phyloP scores from a whole-genome alignment of 2,113 vertebrate genomes.

The Nicator chloris region DNA sequence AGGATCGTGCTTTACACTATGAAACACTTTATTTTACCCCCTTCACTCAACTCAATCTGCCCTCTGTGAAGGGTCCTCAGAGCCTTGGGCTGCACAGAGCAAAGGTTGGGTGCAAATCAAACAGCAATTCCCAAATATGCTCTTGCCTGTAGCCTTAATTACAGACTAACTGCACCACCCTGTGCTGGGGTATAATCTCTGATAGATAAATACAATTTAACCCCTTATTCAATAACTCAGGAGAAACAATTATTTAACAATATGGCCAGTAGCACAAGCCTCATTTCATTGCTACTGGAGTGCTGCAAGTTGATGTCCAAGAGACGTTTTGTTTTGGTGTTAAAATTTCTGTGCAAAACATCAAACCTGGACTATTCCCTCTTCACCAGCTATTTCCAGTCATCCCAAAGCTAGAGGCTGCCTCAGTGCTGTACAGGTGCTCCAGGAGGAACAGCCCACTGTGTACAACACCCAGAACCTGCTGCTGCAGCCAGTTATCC shows the following conservation, averaged over 20 bases:
- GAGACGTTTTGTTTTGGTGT: background rate
- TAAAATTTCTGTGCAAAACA: background rate
- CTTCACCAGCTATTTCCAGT: background rate
- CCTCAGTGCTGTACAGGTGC: background rate
- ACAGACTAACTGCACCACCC: background rate
- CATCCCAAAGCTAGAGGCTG: background rate
- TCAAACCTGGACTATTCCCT: background rate
- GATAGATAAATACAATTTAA: background rate
- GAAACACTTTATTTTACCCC: background rate
- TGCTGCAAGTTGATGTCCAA: background rate
- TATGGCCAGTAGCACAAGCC: background rate
- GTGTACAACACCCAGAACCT: background rate
- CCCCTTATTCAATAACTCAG: background rate
- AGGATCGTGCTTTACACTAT: fast-evolving
- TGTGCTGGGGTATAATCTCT: background rate
- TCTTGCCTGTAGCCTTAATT: background rate
- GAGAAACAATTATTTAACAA: background rate
- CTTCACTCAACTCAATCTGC: background rate
- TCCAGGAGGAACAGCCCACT: background rate
- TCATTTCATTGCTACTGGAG: background rate
- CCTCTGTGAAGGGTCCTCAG: background rate
- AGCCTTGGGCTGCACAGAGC: background rate
- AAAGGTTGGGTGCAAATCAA: background rate
- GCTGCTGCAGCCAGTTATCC: background rate
- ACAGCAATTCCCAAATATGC: background rate